These are phyloP conservation scores for Lepilemur ruficaudatus DNA, from an alignment of 2,797 vertebrate species.

Conservation along the genomic window DNA sequence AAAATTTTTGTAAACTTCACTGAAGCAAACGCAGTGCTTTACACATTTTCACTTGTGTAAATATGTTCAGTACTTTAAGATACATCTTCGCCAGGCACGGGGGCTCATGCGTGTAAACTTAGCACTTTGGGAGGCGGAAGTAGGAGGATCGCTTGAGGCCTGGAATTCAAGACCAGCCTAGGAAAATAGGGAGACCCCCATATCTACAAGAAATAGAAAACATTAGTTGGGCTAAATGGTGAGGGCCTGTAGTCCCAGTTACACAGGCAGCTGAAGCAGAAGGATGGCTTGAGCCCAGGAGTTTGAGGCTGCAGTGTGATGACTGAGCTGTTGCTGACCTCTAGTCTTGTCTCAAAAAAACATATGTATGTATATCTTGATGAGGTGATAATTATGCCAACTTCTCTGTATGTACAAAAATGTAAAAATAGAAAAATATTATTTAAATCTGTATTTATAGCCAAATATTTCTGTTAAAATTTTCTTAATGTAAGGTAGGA, in stretches of 20 bases:
- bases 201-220: background rate
- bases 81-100: background rate
- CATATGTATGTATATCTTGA: background rate
- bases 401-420: background rate
- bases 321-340: background rate
- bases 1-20: slow-evolving; percentile 9
- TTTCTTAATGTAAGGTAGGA: background rate
- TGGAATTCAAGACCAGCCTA: background rate
- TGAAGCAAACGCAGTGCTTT: background rate
- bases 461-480: background rate
- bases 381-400: background rate
- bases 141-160: background rate
- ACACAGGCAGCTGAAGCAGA: background rate
- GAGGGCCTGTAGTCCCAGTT: background rate
- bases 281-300: background rate
- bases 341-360: background rate
- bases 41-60: background rate
- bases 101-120: background rate
- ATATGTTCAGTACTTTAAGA: background rate
- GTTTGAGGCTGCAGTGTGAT: background rate
- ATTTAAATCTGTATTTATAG: slow-evolving; percentile 24
- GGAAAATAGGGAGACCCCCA: background rate
- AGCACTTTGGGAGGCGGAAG: background rate
- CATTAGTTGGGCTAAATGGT: background rate
- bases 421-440: slow-evolving; percentile 4